These are phyloP conservation scores for Anthoscopus minutus DNA, from an alignment of 2,113 vertebrate genomes.

Conservation along the genomic window DNA sequence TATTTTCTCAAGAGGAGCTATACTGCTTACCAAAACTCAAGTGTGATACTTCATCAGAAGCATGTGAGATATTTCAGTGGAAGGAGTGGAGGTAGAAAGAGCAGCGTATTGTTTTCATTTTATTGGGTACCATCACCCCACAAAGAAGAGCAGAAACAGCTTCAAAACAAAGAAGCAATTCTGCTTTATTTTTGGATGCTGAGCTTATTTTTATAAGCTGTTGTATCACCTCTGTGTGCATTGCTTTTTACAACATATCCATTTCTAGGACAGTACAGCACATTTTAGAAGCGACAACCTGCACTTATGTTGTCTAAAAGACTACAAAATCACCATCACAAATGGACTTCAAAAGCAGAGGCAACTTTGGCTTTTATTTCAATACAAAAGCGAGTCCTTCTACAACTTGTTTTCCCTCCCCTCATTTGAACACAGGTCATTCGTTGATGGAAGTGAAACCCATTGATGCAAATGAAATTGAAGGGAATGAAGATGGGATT, in stretches of 20 bases:
- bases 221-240: background rate
- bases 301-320: background rate
- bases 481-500: background rate
- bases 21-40: background rate
- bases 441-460: background rate
- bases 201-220: background rate
- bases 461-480: background rate
- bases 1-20: background rate
- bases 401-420: background rate
- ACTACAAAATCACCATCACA: background rate
- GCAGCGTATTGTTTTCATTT: background rate
- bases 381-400: background rate
- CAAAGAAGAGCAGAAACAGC: background rate
- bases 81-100: background rate
- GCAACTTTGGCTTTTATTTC: background rate
- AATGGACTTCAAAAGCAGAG: background rate
- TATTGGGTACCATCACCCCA: background rate
- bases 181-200: background rate
- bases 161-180: background rate
- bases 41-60: background rate
- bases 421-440: background rate
- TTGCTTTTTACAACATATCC: background rate
- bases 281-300: background rate
- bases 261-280: background rate
- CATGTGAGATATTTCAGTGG: background rate